A percentile compares a stretch with the other conserved stretches of the same genome.
These are phyloP conservation scores for Steinernema hermaphroditum DNA, from an alignment of 2,888 invertebrate genomes.

Conservation along the genomic window DNA sequence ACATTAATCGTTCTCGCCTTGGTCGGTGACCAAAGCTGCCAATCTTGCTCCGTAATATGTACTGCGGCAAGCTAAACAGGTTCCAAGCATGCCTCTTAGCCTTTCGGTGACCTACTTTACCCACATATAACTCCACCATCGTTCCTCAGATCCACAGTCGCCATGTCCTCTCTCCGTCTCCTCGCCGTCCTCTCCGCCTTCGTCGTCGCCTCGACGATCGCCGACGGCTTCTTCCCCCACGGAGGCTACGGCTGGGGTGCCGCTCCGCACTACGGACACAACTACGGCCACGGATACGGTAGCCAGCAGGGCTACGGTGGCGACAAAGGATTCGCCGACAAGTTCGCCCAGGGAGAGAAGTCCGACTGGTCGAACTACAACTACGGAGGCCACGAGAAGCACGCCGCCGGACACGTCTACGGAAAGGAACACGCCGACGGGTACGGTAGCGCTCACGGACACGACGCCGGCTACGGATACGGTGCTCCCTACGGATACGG, in stretches of 20 bases:
- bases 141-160: too few relatives aligned
- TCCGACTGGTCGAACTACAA: neutral
- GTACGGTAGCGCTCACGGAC: neutral
- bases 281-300: too few relatives aligned
- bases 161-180: constrained; percentile 14
- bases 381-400: constrained; percentile 8
- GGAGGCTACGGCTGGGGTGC: neutral
- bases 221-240: neutral
- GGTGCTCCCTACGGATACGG: constrained; percentile 30
- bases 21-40: too few relatives aligned
- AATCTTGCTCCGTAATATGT: too few relatives aligned
- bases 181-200: neutral
- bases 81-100: too few relatives aligned
- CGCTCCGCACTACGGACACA: neutral
- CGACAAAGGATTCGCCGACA: neutral
- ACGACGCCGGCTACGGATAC: neutral
- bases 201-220: constrained; percentile 7
- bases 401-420: neutral
- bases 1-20: too few relatives aligned
- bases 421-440: neutral
- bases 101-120: too few relatives aligned
- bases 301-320: neutral
- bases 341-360: neutral
- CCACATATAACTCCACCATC: too few relatives aligned
- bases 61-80: too few relatives aligned